Evolutionary conservation across 2,113 vertebrate species (phyloP), one percentile per base, ranked within the genome.

Genomic region (Puffinus mauretanicus): DNA sequence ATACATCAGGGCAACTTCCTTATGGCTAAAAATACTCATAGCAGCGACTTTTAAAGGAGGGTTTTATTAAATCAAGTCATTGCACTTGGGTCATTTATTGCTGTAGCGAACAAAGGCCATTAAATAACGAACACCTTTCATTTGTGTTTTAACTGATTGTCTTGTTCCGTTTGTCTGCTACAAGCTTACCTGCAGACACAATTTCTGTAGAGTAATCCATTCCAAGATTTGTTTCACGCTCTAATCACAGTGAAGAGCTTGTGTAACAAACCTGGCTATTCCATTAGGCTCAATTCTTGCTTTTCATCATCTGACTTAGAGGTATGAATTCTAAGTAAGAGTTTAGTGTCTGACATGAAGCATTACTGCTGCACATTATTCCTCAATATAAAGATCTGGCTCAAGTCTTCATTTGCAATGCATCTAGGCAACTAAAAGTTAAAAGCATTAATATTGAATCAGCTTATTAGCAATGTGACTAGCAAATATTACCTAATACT

Each of bases 31-130:
- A 98, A 93, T 83, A 97, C 94, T 97, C 96, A 96, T 97, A 98
- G 98, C 98, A 98, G 98, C 97, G 60, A 94, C 93, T 97, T 98
- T 96, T 84, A 94, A 94, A 97, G 92, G 82, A 97, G 86, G 70
- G 92, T 84, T 96, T 95, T 97, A 97, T 96, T 97, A 96, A 97
- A 95, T 97, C 92, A 97, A 96, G 97, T 98, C 98, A 98, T 98
- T 98, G 98, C 98, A 98, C 98, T 98, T 98, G 95, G 93, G 93
- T 98, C 96, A 97, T 97, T 97, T 98, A 98, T 98, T 98, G 98
- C 98, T 98, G 97, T 87, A 97, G 95, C 77, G 24, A 98, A 98
- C 98, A 93, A 98, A 98, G 97, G 97, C 97, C 95, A 96, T 96
- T 97, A 93, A 86, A 95, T 66, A 95, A 94, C 64, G 6, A 97